phyloP scores from a whole-genome alignment of 2,797 vertebrate genomes.

The Martes flavigula region DNA sequence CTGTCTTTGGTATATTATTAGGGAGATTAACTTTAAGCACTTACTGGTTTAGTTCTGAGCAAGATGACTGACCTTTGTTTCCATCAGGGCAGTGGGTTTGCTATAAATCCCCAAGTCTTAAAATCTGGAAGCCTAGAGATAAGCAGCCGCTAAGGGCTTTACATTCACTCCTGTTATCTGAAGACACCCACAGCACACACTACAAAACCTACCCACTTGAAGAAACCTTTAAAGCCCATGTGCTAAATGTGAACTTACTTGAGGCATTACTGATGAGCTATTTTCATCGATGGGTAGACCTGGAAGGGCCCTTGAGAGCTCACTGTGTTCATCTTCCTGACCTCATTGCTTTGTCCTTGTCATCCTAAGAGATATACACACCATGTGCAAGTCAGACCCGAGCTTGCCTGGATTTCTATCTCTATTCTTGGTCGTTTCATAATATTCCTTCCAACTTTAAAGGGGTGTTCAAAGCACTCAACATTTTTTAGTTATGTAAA shows the following conservation, averaged over 20 bases:
- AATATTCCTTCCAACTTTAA: background rate
- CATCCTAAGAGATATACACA: background rate
- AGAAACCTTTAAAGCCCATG: background rate
- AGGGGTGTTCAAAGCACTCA: background rate
- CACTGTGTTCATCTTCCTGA: background rate
- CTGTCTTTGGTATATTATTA: constrained; percentile 52
- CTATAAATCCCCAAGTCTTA: constrained; percentile 56
- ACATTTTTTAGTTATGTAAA: background rate
- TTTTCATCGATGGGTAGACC: background rate
- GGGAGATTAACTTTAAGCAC: constrained; percentile 62
- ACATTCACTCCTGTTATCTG: constrained; percentile 7
- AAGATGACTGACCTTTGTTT: constrained; percentile 56
- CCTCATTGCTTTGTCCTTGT: background rate
- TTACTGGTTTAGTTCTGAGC: constrained; percentile 43
- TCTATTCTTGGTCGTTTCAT: background rate
- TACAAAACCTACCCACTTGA: constrained; percentile 15
- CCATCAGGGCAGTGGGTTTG: constrained; percentile 36
- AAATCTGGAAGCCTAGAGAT: constrained; percentile 54
- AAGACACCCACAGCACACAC: background rate
- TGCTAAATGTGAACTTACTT: background rate
- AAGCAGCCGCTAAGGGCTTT: constrained; percentile 31
- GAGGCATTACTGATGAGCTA: background rate
- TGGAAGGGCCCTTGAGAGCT: background rate
- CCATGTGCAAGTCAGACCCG: background rate
- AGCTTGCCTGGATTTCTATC: background rate